phyloP scores from a whole-genome alignment of 1,140 invertebrate species.

The Drosophila orosa region DNA sequence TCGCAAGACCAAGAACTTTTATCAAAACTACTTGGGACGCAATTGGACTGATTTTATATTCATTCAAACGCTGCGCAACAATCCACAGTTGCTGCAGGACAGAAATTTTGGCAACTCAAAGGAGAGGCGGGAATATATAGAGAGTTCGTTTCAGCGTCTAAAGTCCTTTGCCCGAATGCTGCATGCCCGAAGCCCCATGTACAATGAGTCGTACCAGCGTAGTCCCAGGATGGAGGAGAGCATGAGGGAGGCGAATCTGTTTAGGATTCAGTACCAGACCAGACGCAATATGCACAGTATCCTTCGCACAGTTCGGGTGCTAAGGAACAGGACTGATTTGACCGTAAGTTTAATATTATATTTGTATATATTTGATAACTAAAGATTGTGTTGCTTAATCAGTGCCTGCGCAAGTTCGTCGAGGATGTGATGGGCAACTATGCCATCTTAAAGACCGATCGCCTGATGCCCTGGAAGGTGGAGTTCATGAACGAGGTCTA shows the following conservation, averaged over 20 bases:
- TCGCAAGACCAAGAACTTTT: constrained; percentile 67
- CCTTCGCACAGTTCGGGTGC: constrained; percentile 45
- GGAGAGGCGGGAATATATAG: constrained; percentile 15
- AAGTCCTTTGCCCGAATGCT: constrained; percentile 66
- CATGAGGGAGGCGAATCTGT: constrained; percentile 49
- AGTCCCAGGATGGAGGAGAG: constrained; percentile 12
- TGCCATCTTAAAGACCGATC: constrained; percentile 67
- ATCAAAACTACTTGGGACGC: constrained; percentile 69
- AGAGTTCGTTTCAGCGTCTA: constrained; percentile 24
- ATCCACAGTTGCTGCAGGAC: constrained; percentile 36
- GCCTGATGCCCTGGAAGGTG: constrained; percentile 77
- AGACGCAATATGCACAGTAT: constrained; percentile 73
- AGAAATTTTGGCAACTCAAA: constrained; percentile 11
- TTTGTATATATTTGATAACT: not conserved
- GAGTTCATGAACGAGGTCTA: constrained; percentile 82
- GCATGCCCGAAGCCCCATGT: constrained; percentile 71
- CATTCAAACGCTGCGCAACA: constrained; percentile 52
- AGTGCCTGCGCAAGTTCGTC: constrained; percentile 61
- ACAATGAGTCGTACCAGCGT: constrained; percentile 49
- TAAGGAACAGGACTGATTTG: constrained; percentile 46
- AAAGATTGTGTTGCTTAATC: not conserved
- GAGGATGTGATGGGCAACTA: constrained; percentile 73
- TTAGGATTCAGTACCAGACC: constrained; percentile 75
- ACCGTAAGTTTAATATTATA: constrained; percentile 31
- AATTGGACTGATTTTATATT: constrained; percentile 73